phyloP scores from a whole-genome alignment of 2,888 invertebrate species.

The Dolichomitus sp. region DNA sequence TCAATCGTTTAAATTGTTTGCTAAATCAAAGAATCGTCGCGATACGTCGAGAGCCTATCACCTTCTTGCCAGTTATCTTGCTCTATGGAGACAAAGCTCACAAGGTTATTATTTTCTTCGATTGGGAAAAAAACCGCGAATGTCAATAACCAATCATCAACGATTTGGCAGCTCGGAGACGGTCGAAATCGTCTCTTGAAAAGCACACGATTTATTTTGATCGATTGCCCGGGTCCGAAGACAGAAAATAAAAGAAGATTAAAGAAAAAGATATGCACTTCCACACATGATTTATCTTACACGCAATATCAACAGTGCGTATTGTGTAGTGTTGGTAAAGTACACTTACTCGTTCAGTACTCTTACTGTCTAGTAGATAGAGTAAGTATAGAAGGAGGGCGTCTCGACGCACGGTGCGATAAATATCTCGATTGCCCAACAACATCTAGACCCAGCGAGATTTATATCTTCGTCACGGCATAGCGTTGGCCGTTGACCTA shows the following conservation, averaged over 20 bases:
- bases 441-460: conserved; percentile 57
- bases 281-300: neutral
- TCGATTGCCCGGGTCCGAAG: neutral
- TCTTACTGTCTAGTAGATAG: neutral
- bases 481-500: conserved; percentile 67
- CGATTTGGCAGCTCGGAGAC: neutral
- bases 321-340: neutral
- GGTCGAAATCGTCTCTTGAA: neutral
- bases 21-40: neutral
- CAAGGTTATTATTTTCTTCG: neutral
- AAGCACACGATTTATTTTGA: neutral
- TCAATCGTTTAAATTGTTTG: neutral
- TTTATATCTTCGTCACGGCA: conserved; percentile 60
- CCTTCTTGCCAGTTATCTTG: neutral
- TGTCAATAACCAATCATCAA: neutral
- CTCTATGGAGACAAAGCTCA: neutral
- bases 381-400: conserved; percentile 46
- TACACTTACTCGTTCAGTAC: neutral
- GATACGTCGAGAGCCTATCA: neutral
- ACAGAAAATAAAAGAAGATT: neutral
- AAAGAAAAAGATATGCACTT: neutral
- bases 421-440: conserved; percentile 67
- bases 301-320: neutral
- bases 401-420: conserved; percentile 54
- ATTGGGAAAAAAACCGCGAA: neutral